A percentile compares a stretch with the other conserved stretches of the same genome.
These are phyloP conservation scores for Chaetodon auriga DNA, from an alignment of 2,113 vertebrate genomes.

Conservation along the genomic window DNA sequence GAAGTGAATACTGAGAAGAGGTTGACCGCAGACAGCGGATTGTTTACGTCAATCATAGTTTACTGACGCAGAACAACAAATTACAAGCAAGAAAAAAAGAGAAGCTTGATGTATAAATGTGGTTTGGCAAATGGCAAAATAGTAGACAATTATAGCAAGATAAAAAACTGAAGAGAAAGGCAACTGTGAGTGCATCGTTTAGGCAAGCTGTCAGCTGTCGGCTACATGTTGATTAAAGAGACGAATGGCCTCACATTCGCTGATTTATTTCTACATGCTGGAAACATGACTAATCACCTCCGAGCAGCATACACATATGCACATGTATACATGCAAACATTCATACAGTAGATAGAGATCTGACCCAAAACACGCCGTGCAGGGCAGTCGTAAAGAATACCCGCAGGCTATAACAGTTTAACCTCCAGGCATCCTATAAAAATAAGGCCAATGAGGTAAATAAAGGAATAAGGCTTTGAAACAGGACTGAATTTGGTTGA, in stretches of 20 bases:
- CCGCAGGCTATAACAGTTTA: not conserved
- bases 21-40: constrained; percentile 42
- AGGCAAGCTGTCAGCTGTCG: not conserved
- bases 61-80: constrained; percentile 28
- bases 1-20: constrained; percentile 38
- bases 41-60: constrained; percentile 36
- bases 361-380: not conserved
- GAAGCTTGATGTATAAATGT: not conserved
- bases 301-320: not conserved
- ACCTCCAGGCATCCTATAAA: too few species aligned
- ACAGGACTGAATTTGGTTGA: not conserved
- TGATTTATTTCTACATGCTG: not conserved
- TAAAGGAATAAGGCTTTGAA: not conserved
- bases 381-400: not conserved
- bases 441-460: not conserved
- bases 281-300: not conserved
- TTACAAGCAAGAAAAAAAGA: not conserved
- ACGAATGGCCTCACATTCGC: not conserved
- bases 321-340: constrained; percentile 21
- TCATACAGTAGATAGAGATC: constrained; percentile 21
- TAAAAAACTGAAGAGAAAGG: not conserved
- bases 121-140: not conserved
- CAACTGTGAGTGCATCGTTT: not conserved
- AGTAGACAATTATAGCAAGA: not conserved
- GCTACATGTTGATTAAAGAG: not conserved